phyloP scores from a whole-genome alignment of 2,888 invertebrate genomes.

The Dryobota labecula region DNA sequence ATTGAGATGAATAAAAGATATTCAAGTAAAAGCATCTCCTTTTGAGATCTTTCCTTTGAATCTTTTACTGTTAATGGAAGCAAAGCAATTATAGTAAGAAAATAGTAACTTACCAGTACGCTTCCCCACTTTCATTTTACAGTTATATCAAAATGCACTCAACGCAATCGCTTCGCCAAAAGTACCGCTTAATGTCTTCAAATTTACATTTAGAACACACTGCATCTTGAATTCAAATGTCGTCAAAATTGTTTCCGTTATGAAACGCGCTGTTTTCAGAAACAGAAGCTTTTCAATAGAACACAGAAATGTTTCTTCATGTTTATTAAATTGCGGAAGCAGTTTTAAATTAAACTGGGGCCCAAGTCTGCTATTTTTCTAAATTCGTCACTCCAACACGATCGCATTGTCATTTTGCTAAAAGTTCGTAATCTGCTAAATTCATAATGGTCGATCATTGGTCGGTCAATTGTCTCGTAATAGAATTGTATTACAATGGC shows the following conservation, averaged over 20 bases:
- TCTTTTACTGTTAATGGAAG: constrained; percentile 34
- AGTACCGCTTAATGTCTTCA: constrained; percentile 65
- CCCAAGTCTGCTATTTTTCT: no score
- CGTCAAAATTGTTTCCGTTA: constrained; percentile 62
- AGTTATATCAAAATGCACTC: constrained; percentile 64
- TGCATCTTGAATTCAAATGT: constrained; percentile 69
- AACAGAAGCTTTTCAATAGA: constrained; percentile 46
- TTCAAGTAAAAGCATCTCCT: constrained; percentile 20
- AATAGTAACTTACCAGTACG: constrained; percentile 22
- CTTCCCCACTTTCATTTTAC: constrained; percentile 58
- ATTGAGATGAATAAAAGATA: constrained; percentile 52
- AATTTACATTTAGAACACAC: constrained; percentile 79
- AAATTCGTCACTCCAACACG: no score
- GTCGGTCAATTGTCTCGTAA: no score
- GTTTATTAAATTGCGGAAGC: constrained; percentile 19
- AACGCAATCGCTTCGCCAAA: constrained; percentile 51
- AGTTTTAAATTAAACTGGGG: constrained; percentile 24
- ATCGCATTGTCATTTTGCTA: no score
- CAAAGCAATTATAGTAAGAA: constrained; percentile 40
- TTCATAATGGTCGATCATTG: no score
- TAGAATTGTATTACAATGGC: no score
- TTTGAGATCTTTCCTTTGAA: constrained; percentile 25
- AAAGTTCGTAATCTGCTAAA: no score
- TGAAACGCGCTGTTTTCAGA: constrained; percentile 34
- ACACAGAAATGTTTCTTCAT: constrained; percentile 26